phyloP scores from a whole-genome alignment of 1,140 invertebrate genomes.

The Aphidius ervi region DNA sequence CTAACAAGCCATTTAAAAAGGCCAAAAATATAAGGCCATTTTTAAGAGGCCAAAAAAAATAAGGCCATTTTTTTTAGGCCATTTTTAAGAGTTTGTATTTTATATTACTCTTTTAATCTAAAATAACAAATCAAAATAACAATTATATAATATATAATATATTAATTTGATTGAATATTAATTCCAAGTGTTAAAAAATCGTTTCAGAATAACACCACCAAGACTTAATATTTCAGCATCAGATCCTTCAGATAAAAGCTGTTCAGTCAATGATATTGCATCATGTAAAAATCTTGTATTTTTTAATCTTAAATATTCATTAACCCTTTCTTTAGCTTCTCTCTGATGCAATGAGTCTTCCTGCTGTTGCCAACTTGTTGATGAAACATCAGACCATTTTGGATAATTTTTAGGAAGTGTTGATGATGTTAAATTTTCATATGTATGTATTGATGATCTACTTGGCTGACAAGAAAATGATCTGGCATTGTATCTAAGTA shows the following conservation, averaged over 20 bases:
- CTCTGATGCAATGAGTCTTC: conserved; percentile 26
- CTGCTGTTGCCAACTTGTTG: conserved; percentile 16
- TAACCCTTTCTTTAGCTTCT: conserved; percentile 43
- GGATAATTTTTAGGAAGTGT: too few relatives aligned
- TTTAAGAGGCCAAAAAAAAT: too few relatives aligned
- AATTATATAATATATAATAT: too few relatives aligned
- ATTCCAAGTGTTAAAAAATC: conserved; percentile 56
- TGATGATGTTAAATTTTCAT: neutral
- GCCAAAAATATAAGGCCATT: too few relatives aligned
- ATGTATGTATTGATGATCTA: conserved; percentile 10
- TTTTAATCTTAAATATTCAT: conserved; percentile 41
- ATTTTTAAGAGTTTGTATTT: too few relatives aligned
- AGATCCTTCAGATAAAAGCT: conserved; percentile 61
- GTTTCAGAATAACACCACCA: conserved; percentile 58
- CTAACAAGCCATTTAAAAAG: too few relatives aligned
- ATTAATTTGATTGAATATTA: conserved; percentile 2
- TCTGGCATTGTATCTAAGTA: conserved; percentile 36
- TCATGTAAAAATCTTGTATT: conserved; percentile 47
- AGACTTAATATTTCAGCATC: conserved; percentile 67
- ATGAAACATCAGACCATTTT: conserved; percentile 3
- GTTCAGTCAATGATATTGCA: conserved; percentile 60
- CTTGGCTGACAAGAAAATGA: conserved; percentile 25
- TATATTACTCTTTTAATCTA: too few relatives aligned
- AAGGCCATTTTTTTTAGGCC: too few relatives aligned
- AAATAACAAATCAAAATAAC: too few relatives aligned